These are phyloP conservation scores for Silurus asotus DNA, from an alignment of 2,113 vertebrate genomes.

Conservation along the genomic window DNA sequence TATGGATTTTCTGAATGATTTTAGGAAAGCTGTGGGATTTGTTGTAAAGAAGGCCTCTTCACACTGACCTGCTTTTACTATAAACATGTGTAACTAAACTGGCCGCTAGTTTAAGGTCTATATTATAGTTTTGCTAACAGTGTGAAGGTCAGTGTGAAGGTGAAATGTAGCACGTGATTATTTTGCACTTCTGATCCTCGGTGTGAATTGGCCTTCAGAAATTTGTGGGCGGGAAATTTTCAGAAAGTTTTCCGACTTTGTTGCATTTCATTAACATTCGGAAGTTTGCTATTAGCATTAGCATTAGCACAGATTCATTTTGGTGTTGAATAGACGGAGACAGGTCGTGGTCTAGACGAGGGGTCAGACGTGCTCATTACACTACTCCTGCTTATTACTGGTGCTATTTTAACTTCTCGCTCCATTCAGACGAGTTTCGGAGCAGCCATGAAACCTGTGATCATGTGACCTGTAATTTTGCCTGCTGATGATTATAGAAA, in stretches of 20 bases:
- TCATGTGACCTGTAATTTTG: conserved; percentile 90
- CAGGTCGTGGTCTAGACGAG: background rate
- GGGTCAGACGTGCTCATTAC: conserved; percentile 31
- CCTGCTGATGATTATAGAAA: conserved; percentile 87
- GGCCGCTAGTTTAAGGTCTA: background rate
- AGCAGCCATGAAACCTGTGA: conserved; percentile 80
- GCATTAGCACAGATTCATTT: conserved; percentile 51
- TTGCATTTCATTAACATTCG: conserved; percentile 74
- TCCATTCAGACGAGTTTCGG: conserved; percentile 68
- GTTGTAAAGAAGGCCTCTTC: background rate
- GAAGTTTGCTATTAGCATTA: conserved; percentile 68
- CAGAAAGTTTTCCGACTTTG: background rate
- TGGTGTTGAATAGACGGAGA: conserved; percentile 20
- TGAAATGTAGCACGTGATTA: background rate
- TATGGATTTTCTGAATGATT: background rate
- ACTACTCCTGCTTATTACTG: conserved; percentile 66
- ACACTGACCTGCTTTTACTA: background rate
- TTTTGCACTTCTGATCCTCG: background rate
- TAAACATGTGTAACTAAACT: too few species aligned
- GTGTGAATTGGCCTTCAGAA: background rate
- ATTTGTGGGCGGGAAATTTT: background rate
- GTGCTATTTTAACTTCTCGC: conserved; percentile 79
- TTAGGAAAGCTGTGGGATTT: background rate
- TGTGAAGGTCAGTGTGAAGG: background rate
- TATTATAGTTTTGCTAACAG: background rate